A percentile compares a stretch with the other conserved stretches of the same genome.
Conservation (phyloP, 2,113 vertebrate genomes). For the Aptenodytes patagonicus region DNA sequence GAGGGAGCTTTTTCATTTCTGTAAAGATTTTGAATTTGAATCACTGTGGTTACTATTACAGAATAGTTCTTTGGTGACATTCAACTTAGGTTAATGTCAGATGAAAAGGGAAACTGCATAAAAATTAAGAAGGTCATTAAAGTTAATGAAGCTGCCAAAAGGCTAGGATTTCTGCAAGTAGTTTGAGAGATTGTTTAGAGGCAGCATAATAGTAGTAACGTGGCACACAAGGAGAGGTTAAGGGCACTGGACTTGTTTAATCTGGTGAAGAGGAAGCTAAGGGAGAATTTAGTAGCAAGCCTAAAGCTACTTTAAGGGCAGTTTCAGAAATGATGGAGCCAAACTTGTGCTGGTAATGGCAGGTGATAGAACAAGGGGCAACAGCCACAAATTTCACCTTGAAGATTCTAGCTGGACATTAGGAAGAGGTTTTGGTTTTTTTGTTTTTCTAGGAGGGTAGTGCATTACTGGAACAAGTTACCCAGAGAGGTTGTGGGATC, state of each 20-base stretch:
- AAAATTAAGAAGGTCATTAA: background rate
- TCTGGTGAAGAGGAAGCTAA: background rate
- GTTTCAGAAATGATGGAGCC: background rate
- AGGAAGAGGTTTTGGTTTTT: background rate
- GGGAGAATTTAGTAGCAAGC: background rate
- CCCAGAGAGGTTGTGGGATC: background rate
- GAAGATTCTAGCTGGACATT: background rate
- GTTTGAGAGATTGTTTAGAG: background rate
- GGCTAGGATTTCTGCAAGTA: background rate
- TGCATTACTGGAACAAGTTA: background rate
- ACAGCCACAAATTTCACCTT: background rate
- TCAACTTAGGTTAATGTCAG: background rate
- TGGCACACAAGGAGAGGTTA: background rate
- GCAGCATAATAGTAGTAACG: background rate
- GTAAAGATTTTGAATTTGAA: background rate
- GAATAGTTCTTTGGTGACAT: slow-evolving; percentile 3
- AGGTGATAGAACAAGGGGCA: background rate
- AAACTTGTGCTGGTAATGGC: background rate
- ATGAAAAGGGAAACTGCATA: background rate
- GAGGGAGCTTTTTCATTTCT: background rate
- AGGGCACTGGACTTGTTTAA: background rate
- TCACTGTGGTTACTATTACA: background rate
- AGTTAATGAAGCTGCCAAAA: slow-evolving; percentile 23
- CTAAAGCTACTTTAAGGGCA: background rate
- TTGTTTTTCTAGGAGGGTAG: background rate